Conservation (phyloP, 92 coral and sea anemone genomes). For the Umimayanthus kanabou region DNA sequence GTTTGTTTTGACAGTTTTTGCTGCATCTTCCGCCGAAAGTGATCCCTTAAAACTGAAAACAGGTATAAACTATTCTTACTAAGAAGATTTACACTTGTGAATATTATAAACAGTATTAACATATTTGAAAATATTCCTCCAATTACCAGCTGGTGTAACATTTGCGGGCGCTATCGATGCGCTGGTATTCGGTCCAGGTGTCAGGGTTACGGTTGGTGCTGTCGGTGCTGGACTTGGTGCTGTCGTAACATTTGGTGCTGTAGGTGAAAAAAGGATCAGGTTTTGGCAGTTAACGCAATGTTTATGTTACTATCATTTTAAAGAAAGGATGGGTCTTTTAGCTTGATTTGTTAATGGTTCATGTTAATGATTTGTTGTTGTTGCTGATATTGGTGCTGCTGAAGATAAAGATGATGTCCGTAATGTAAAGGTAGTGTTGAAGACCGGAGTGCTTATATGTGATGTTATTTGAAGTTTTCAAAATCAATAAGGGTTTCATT, state of each 20-base stretch:
- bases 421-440: neutral
- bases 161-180: neutral
- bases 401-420: neutral
- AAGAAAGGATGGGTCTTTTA: neutral
- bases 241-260: neutral
- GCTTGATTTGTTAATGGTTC: too few species aligned
- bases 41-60: too few species aligned
- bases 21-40: too few species aligned
- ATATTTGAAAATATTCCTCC: neutral
- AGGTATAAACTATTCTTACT: neutral
- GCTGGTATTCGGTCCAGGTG: neutral
- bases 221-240: neutral
- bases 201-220: neutral
- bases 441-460: too few species aligned
- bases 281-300: neutral
- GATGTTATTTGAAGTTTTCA: too few species aligned
- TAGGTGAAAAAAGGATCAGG: neutral
- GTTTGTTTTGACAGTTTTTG: neutral
- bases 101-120: neutral
- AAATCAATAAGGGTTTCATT: neutral
- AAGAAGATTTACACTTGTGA: neutral
- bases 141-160: neutral
- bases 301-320: too few species aligned
- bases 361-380: too few species aligned
- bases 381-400: neutral